Base-by-base conservation (phyloP, 1,140 invertebrate species). In the Drosophila novamexicana region DNA sequence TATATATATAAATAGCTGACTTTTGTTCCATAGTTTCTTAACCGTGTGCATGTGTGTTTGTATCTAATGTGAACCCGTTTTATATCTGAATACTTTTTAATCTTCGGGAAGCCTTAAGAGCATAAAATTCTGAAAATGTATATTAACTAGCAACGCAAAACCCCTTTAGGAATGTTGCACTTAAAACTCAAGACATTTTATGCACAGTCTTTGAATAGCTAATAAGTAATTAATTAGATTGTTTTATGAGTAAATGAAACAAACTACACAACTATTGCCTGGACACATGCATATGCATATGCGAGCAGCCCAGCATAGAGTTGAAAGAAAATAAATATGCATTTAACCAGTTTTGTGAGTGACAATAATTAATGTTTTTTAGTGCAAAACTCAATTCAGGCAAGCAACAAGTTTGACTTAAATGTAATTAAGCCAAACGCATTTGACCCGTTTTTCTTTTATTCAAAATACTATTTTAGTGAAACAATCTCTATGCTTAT, bases 11-110 rank as follows among this genome's bases (percentile, higher is more conserved):
- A n/a, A n/a, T n/a, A n/a, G n/a, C 12, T 56, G 16, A 18, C n/a
- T 1, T 39, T 12, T 39, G 1, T 36, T 8, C 54, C 65, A 50
- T 9, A 6, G 54, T 44, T 10, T 45, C 2, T 18, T 7, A 45
- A n/a, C 50, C 2, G 22, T 22, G 22, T 22, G 22, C 22, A 2
- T 22, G 22, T 22, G 2, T 22, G 22, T 22, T 2, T 22, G 3
- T 3, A 22, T 22, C 22, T 49, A 8, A 52, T 67, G 10, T 36
- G 36, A 50, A 58, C 65, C 65, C 22, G 65, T 67, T 67, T 52
- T 40, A 54, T 9, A 4, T 22, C 14, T 8, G 8, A 7, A 9
- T 34, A 63, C 12, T 53, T 52, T 54, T 18, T 53, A 4, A 44
- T 54, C 32, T 44, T 34, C 39, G 39, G 44, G 29, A 62, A 39